These are phyloP conservation scores for Lycocerus yunnanus DNA, from an alignment of 2,888 invertebrate genomes.

Conservation along the genomic window DNA sequence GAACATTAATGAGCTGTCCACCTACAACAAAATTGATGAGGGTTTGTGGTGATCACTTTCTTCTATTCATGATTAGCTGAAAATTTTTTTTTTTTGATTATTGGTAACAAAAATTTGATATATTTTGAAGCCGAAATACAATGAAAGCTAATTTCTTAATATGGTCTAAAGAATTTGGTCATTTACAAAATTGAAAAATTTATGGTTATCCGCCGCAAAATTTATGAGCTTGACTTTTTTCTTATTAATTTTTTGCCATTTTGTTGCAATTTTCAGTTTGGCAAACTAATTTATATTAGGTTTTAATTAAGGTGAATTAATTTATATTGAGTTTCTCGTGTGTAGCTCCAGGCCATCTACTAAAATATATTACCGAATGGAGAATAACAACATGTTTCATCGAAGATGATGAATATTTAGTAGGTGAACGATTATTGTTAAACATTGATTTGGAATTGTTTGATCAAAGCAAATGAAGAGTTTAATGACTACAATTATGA, in stretches of 20 bases:
- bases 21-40: not conserved
- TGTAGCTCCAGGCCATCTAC: not conserved
- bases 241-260: not conserved
- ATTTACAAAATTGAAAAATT: not conserved
- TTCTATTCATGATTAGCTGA: not conserved
- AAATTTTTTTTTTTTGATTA: not conserved
- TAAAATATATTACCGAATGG: not conserved
- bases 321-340: not conserved
- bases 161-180: not conserved
- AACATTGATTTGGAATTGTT: not conserved
- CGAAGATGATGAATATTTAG: not conserved
- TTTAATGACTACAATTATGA: too few species aligned
- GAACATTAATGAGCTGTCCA: not conserved
- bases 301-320: not conserved
- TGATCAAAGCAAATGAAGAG: too few species aligned
- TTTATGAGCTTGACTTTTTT: not conserved
- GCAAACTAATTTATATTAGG: not conserved
- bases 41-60: not conserved
- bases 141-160: not conserved
- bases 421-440: not conserved
- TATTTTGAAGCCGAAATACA: not conserved
- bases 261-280: not conserved
- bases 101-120: not conserved
- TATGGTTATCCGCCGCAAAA: not conserved
- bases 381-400: not conserved